Percentiles rank a stretch among this genome's conserved stretches.
These are phyloP conservation scores for Connochaetes taurinus DNA, from an alignment of 2,113 vertebrate species.

Conservation along the genomic window DNA sequence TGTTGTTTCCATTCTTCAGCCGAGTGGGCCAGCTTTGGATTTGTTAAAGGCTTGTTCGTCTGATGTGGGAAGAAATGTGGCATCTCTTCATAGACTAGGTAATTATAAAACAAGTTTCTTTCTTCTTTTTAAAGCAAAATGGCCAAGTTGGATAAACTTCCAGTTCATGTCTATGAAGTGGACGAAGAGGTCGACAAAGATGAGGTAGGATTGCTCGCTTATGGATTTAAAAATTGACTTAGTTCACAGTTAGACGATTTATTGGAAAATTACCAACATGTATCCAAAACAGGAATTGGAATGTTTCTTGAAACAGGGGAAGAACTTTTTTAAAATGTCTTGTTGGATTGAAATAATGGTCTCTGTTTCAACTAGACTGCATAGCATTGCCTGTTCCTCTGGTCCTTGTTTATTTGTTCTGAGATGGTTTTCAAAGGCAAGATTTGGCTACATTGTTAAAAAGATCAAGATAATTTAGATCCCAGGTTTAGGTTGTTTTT, in stretches of 20 bases:
- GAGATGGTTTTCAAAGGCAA: slow-evolving; percentile 50
- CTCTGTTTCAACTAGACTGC: background rate
- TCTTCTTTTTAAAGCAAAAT: slow-evolving; percentile 86
- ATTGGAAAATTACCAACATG: background rate
- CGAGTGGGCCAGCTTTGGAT: background rate
- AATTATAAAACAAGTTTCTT: slow-evolving; percentile 37
- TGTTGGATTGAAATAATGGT: slow-evolving; percentile 12
- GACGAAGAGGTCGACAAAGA: slow-evolving; percentile 99
- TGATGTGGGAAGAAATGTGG: background rate
- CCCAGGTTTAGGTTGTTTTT: slow-evolving; percentile 28
- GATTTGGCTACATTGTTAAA: slow-evolving; percentile 1
- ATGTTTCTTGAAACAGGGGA: slow-evolving; percentile 23
- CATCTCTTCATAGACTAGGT: background rate
- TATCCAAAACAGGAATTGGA: background rate
- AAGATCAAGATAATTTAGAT: background rate
- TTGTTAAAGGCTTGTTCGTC: background rate
- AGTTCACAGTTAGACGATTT: background rate
- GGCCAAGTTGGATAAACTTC: slow-evolving; percentile 91
- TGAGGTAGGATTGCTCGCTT: slow-evolving; percentile 83
- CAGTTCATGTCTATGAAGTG: slow-evolving; percentile 96
- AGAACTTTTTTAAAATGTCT: background rate
- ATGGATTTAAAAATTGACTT: background rate
- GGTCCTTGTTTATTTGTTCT: slow-evolving; percentile 50
- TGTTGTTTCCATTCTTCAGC: background rate
- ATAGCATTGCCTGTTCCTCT: background rate